Percentiles rank a stretch among this genome's conserved stretches.
Evolutionary conservation across 2,113 vertebrate genomes (phyloP).

Genomic region (Theristicus caerulescens): DNA sequence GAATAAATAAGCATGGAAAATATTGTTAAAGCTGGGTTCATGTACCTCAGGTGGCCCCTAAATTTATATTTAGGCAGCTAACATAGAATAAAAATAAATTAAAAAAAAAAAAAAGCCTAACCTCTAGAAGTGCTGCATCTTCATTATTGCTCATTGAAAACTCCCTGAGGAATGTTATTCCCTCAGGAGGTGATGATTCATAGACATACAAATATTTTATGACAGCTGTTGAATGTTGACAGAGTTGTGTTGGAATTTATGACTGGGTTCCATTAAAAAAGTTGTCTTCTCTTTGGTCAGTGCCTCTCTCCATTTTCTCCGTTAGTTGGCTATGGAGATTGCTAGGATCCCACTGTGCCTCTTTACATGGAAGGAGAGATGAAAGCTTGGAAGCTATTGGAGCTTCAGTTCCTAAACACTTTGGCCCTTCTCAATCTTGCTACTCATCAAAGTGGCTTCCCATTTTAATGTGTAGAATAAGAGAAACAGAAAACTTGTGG

Average conservation of each 20-base stretch:
- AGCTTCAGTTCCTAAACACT: neutral
- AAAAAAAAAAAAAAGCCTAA: neutral
- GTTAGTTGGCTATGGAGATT: fast-evolving
- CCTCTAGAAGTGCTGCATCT: neutral
- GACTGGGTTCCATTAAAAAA: neutral
- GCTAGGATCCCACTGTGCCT: neutral
- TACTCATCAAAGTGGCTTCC: neutral
- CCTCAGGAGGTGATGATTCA: neutral
- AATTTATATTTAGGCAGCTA: neutral
- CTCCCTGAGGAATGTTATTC: neutral
- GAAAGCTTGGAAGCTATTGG: neutral
- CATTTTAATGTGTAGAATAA: neutral
- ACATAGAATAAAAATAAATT: neutral
- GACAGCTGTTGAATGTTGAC: neutral
- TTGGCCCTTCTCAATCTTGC: neutral
- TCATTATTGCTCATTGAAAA: neutral
- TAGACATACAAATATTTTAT: neutral
- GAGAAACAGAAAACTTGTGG: neutral
- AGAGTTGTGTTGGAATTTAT: neutral
- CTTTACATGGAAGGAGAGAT: neutral
- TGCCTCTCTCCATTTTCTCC: neutral
- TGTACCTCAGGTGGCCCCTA: neutral
- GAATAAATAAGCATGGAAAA: neutral
- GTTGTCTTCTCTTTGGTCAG: neutral
- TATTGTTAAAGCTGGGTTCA: neutral